Conservation (phyloP, 2,113 vertebrate genomes). For the Alectura lathami region DNA sequence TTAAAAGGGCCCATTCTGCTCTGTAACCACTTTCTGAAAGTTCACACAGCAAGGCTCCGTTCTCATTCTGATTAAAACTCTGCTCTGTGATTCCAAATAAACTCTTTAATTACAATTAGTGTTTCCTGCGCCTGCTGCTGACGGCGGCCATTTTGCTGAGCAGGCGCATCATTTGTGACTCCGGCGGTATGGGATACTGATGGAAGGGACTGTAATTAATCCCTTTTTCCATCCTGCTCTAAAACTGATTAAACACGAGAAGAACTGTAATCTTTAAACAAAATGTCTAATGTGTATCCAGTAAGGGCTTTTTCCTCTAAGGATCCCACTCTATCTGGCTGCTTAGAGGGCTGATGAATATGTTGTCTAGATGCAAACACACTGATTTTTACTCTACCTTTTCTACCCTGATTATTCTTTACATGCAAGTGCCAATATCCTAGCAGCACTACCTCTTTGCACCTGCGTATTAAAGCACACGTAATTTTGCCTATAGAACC, state of each 20-base stretch:
- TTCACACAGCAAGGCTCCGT: constrained; percentile 39
- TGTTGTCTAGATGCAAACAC: background rate
- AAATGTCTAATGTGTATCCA: constrained; percentile 1
- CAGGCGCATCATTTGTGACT: background rate
- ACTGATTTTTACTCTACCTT: background rate
- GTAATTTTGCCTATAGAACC: background rate
- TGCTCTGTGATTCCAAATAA: constrained; percentile 53
- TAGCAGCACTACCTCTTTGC: background rate
- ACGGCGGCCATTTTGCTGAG: constrained; percentile 24
- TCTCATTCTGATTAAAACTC: constrained; percentile 61
- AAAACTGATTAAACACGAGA: constrained; percentile 57
- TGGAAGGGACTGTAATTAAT: constrained; percentile 58
- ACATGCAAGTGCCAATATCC: background rate
- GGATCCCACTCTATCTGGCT: background rate
- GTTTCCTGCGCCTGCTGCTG: constrained; percentile 45
- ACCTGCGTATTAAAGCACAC: background rate
- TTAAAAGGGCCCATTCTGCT: constrained; percentile 36
- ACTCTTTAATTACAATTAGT: constrained; percentile 63
- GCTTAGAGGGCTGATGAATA: constrained; percentile 40
- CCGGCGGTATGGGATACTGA: background rate
- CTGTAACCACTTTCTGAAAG: constrained; percentile 18
- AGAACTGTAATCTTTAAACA: constrained; percentile 56
- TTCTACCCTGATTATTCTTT: constrained; percentile 3
- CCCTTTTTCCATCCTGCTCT: constrained; percentile 36
- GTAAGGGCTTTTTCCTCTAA: constrained; percentile 34